Conservation (phyloP, 2,113 vertebrate species). For the Varanus salvator region DNA sequence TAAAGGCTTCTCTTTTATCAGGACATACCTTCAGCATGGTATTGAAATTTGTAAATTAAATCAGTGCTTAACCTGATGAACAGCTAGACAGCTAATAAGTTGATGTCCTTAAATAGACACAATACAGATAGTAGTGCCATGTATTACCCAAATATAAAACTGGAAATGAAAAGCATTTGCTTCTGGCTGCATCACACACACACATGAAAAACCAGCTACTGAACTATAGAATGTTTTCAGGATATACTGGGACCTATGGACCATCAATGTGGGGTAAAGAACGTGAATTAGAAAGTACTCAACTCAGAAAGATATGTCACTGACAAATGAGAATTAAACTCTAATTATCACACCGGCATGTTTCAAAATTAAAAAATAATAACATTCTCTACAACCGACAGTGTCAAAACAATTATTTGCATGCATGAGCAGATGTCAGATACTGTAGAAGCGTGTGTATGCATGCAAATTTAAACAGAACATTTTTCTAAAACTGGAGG, state of each 20-base stretch:
- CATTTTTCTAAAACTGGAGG: conserved; percentile 56
- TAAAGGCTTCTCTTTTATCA: background rate
- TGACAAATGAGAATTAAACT: conserved; percentile 61
- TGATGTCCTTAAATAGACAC: background rate
- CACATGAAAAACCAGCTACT: background rate
- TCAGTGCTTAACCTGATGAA: background rate
- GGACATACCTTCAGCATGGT: no score
- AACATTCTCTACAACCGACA: conserved; percentile 54
- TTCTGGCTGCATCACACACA: accelerated
- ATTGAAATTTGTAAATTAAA: conserved; percentile 4
- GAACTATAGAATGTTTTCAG: background rate
- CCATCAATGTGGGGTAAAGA: background rate
- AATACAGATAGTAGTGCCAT: background rate
- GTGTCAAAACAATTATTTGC: conserved; percentile 73
- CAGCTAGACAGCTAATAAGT: background rate
- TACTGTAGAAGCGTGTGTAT: conserved; percentile 38
- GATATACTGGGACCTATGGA: conserved; percentile 1
- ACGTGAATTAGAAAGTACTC: conserved; percentile 33
- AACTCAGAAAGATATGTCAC: conserved; percentile 41
- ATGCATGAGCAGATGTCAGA: conserved; percentile 60
- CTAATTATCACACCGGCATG: conserved; percentile 58
- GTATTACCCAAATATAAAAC: background rate
- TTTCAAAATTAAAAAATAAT: conserved; percentile 56
- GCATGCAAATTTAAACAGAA: conserved; percentile 62
- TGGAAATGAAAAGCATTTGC: background rate